Percentiles rank a stretch among this genome's conserved stretches.
Evolutionary conservation across 2,888 invertebrate genomes (phyloP).

Genomic region (Fissipunctia ypsillon): DNA sequence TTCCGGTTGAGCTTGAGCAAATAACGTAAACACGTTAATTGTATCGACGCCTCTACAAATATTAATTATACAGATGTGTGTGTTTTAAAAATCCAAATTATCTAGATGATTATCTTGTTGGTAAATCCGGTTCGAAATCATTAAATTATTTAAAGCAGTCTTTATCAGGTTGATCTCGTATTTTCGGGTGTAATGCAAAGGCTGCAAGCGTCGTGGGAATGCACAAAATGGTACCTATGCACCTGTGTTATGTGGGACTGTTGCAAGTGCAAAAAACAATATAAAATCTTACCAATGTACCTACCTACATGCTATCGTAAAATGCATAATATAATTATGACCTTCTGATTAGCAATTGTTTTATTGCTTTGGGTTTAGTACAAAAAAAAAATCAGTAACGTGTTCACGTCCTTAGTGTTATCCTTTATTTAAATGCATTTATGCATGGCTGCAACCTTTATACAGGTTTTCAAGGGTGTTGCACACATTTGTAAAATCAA

Average conservation of each 20-base stretch:
- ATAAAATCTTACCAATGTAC: background rate
- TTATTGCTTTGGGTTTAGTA: background rate
- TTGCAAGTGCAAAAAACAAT: background rate
- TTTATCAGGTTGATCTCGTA: background rate
- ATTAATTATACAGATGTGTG: conserved; percentile 31
- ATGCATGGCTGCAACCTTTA: conserved; percentile 18
- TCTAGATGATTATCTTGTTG: conserved; percentile 12
- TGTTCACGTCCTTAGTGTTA: background rate
- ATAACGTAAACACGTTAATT: conserved; percentile 45
- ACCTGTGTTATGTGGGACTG: background rate
- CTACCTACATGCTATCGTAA: background rate
- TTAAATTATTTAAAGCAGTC: conserved; percentile 15
- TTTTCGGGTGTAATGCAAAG: conserved; percentile 7
- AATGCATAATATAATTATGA: background rate
- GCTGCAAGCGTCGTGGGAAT: background rate
- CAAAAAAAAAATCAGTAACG: conserved; percentile 20
- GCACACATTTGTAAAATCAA: conserved; percentile 1
- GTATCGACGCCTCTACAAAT: conserved; percentile 15
- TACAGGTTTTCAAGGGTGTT: conserved; percentile 31
- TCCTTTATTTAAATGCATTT: conserved; percentile 32
- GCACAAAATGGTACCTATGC: background rate
- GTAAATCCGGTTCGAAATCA: conserved; percentile 18
- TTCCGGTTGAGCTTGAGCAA: conserved; percentile 44
- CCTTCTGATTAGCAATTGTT: background rate
- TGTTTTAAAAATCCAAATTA: conserved; percentile 12